phyloP scores from a whole-genome alignment of 2,888 invertebrate genomes.

The Thera britannica region DNA sequence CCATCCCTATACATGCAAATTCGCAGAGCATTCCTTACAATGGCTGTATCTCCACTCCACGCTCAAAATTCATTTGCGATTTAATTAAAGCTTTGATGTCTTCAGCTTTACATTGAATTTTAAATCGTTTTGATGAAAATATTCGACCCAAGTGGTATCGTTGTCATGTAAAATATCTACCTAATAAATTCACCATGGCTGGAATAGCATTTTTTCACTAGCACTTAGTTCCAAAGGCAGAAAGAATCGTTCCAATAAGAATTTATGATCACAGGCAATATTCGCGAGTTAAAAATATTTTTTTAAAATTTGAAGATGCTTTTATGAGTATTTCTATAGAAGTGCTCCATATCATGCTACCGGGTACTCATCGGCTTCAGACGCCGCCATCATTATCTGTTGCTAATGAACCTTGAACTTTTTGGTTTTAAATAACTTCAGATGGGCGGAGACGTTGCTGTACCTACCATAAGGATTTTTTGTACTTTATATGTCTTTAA shows the following conservation, averaged over 20 bases:
- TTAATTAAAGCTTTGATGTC: slow-evolving; percentile 41
- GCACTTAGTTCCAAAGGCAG: too few species aligned
- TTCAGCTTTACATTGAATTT: slow-evolving; percentile 30
- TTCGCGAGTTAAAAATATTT: too few species aligned
- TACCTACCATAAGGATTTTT: slow-evolving; percentile 69
- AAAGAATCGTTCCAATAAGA: neutral
- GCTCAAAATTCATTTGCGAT: slow-evolving; percentile 41
- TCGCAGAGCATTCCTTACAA: slow-evolving; percentile 73
- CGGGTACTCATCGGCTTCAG: slow-evolving; percentile 64
- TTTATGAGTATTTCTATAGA: too few species aligned
- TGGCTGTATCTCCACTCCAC: slow-evolving; percentile 64
- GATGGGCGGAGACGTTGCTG: slow-evolving; percentile 68
- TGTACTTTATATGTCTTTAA: slow-evolving; percentile 70
- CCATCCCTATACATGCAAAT: slow-evolving; percentile 82
- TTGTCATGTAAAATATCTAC: neutral
- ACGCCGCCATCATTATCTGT: slow-evolving; percentile 80
- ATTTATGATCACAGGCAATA: neutral
- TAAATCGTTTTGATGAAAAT: slow-evolving; percentile 20
- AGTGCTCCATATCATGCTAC: slow-evolving; percentile 38
- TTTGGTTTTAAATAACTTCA: slow-evolving; percentile 80
- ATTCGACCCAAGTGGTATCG: slow-evolving; percentile 7
- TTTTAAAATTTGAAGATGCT: too few species aligned
- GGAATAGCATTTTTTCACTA: too few species aligned
- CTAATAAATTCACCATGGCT: neutral
- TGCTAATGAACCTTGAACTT: slow-evolving; percentile 83